Conservation (phyloP, 2,797 vertebrate genomes). For the Sebastes kiyomatsui region DNA sequence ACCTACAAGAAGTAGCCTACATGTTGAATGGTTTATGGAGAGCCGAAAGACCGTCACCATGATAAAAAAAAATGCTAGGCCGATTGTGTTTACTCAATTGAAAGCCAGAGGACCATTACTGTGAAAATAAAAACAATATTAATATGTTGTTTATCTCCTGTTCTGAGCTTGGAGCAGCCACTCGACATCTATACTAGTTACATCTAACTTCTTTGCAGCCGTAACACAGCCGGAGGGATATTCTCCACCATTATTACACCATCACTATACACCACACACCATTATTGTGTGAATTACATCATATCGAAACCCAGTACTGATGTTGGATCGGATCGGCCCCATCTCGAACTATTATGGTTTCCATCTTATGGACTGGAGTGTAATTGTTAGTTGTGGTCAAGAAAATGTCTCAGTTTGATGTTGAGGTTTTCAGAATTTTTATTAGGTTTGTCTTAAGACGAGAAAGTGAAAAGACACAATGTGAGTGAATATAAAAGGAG, state of each 20-base stretch:
- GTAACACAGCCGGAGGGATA: not conserved
- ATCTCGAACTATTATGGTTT: not conserved
- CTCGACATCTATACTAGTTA: too few species aligned
- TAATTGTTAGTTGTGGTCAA: not conserved
- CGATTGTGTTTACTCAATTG: rapidly evolving
- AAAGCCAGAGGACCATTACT: not conserved
- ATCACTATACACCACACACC: too few species aligned
- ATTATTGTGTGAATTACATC: too few species aligned
- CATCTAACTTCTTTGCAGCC: not conserved
- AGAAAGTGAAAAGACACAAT: conserved; percentile 10
- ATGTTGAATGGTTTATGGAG: too few species aligned
- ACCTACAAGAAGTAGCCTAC: too few species aligned
- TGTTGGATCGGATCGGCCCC: too few species aligned
- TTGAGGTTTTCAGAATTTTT: conserved; percentile 1
- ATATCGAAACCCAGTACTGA: too few species aligned
- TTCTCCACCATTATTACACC: not conserved
- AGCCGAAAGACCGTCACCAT: too few species aligned
- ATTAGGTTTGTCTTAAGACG: not conserved
- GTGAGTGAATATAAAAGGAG: conserved; percentile 14
- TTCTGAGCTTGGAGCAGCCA: not conserved
- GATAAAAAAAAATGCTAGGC: not conserved
- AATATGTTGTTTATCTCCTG: not conserved
- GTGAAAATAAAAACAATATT: not conserved
- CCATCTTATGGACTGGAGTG: not conserved
- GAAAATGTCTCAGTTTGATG: conserved; percentile 5